phyloP scores from a whole-genome alignment of 2,888 invertebrate genomes.

The Xestia xanthographa region DNA sequence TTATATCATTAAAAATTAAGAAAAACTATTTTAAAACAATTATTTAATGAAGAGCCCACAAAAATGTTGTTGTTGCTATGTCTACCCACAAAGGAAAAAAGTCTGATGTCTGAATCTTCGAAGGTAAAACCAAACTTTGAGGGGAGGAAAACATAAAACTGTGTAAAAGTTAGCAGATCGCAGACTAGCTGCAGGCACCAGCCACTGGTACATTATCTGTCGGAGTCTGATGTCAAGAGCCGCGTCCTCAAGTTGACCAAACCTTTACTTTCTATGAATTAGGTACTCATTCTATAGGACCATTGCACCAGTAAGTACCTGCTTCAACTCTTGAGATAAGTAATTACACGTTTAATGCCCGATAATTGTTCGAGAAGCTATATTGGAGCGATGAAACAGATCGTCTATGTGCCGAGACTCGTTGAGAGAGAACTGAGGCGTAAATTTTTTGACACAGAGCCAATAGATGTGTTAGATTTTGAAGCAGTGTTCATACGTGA shows the following conservation, averaged over 20 bases:
- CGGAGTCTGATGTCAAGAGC: not conserved
- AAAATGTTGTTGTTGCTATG: too few species aligned
- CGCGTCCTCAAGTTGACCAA: not conserved
- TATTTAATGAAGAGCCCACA: too few species aligned
- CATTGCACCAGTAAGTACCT: not conserved
- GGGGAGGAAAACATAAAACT: not conserved
- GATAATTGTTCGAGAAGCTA: not conserved
- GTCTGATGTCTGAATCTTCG: not conserved
- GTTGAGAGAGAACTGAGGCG: constrained; percentile 30
- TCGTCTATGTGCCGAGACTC: constrained; percentile 9
- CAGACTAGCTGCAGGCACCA: not conserved
- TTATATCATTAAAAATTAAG: too few species aligned
- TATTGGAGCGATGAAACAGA: not conserved
- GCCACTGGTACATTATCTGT: not conserved
- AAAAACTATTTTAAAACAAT: too few species aligned
- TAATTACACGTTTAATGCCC: not conserved
- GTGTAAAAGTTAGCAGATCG: not conserved
- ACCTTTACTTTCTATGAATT: not conserved
- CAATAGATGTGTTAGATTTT: constrained; percentile 1
- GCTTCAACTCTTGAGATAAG: not conserved
- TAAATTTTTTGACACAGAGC: constrained; percentile 26
- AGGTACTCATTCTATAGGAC: not conserved
- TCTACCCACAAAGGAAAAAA: too few species aligned
- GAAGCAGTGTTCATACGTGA: constrained; percentile 7
- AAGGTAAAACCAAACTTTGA: not conserved